These are phyloP conservation scores for Atta texana DNA, from an alignment of 1,140 invertebrate species.

Conservation along the genomic window DNA sequence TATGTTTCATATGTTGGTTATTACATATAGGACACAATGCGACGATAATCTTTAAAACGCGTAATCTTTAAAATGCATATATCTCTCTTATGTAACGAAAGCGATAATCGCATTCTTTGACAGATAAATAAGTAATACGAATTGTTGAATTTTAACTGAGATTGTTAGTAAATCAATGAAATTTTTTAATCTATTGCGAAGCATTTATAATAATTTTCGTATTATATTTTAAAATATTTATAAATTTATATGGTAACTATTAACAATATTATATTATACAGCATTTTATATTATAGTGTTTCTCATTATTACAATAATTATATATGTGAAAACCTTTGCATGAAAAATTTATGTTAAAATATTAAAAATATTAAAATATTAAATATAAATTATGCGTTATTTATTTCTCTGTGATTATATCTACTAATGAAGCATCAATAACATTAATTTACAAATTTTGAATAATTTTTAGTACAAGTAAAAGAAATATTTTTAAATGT, in stretches of 20 bases:
- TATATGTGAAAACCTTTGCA: not conserved
- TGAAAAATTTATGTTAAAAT: not conserved
- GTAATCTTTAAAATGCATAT: not conserved
- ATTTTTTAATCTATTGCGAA: not conserved
- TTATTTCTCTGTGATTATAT: not conserved
- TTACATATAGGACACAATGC: not conserved
- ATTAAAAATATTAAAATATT: not conserved
- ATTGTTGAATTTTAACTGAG: not conserved
- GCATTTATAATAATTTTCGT: not conserved
- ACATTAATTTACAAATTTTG: too few relatives aligned
- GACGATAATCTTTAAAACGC: not conserved
- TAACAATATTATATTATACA: not conserved
- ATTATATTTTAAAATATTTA: not conserved
- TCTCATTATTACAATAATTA: not conserved
- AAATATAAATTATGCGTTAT: not conserved
- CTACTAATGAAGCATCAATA: too few relatives aligned
- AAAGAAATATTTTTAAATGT: too few relatives aligned
- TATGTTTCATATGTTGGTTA: constrained; percentile 11
- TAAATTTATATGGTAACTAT: not conserved
- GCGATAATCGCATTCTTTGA: not conserved
- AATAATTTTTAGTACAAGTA: too few relatives aligned
- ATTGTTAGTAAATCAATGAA: not conserved
- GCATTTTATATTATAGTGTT: not conserved
- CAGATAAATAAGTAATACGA: not conserved
- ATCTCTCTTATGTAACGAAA: not conserved